Evolutionary conservation across 2,888 invertebrate genomes (phyloP).

Genomic region (Archaeoteleia sp.): DNA sequence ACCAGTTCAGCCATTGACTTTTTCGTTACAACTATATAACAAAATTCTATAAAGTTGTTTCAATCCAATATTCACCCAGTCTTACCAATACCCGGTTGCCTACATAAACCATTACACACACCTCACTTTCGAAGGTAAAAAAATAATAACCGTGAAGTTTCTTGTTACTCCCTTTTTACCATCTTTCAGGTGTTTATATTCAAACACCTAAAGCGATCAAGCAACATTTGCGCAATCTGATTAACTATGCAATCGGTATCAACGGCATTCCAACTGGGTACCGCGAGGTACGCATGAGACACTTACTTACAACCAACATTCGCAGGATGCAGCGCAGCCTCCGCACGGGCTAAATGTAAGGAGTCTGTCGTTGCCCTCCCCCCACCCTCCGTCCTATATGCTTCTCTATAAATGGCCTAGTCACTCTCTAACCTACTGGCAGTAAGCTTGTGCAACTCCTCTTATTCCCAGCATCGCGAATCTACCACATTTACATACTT

Average conservation of each 20-base stretch:
- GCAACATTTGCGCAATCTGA: slow-evolving; percentile 12
- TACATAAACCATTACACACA: too few relatives aligned
- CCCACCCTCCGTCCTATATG: slow-evolving; percentile 72
- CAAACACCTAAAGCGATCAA: not conserved
- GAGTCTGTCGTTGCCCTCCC: slow-evolving; percentile 62
- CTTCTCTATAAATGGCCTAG: slow-evolving; percentile 73
- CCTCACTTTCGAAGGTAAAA: too few relatives aligned
- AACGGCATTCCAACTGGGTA: slow-evolving; percentile 17
- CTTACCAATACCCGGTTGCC: too few relatives aligned
- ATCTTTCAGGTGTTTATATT: too few relatives aligned
- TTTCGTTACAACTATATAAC: too few relatives aligned
- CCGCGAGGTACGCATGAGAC: slow-evolving; percentile 15
- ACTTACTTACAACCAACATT: slow-evolving; percentile 18
- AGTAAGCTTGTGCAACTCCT: slow-evolving; percentile 60
- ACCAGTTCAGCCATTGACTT: too few relatives aligned
- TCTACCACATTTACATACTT: slow-evolving; percentile 18
- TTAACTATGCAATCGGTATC: slow-evolving; percentile 38
- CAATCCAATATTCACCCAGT: too few relatives aligned
- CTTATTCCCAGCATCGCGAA: slow-evolving; percentile 46
- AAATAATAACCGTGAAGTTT: too few relatives aligned
- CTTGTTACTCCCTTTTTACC: too few relatives aligned
- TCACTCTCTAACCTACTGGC: slow-evolving; percentile 67
- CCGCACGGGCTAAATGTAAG: slow-evolving; percentile 54
- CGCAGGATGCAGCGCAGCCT: slow-evolving; percentile 34
- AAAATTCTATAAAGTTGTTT: too few relatives aligned